Evolutionary conservation across 1,140 invertebrate genomes (phyloP).

Genomic region (Aricia agestis): DNA sequence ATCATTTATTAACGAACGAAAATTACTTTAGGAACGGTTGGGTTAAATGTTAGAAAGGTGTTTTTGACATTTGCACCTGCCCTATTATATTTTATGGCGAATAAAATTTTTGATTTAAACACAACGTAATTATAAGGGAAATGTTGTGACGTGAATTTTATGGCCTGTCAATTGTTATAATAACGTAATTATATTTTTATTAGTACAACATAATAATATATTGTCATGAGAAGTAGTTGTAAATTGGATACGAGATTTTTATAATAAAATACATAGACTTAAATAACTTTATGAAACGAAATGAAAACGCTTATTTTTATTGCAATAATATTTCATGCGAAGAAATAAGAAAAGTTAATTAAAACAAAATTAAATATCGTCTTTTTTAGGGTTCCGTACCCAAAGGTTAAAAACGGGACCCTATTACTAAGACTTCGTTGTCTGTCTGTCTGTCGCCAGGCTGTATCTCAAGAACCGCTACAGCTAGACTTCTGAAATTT

Average conservation of each 20-base stretch:
- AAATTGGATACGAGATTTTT: neutral
- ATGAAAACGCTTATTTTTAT: neutral
- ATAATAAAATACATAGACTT: neutral
- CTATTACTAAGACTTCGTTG: too few species aligned
- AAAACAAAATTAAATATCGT: constrained; percentile 17
- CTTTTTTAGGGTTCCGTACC: too few species aligned
- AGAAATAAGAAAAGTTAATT: constrained; percentile 9
- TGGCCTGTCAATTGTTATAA: neutral
- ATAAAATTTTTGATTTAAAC: constrained; percentile 12
- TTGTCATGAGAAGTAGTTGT: neutral
- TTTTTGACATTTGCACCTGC: constrained; percentile 21
- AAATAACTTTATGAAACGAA: neutral
- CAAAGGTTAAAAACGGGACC: too few species aligned
- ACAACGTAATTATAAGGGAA: neutral
- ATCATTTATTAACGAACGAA: constrained; percentile 44
- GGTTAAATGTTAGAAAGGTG: constrained; percentile 1
- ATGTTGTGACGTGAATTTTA: neutral
- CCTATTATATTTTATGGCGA: constrained; percentile 12
- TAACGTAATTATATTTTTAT: neutral
- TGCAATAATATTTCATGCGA: neutral
- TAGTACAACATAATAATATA: neutral
- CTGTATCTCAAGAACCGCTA: too few species aligned
- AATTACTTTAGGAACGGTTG: constrained; percentile 24
- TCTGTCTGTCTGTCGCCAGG: too few species aligned
- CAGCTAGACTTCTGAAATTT: too few species aligned